Evolutionary conservation across 2,888 invertebrate species (phyloP).

Genomic region (Dryadula phaetusa): DNA sequence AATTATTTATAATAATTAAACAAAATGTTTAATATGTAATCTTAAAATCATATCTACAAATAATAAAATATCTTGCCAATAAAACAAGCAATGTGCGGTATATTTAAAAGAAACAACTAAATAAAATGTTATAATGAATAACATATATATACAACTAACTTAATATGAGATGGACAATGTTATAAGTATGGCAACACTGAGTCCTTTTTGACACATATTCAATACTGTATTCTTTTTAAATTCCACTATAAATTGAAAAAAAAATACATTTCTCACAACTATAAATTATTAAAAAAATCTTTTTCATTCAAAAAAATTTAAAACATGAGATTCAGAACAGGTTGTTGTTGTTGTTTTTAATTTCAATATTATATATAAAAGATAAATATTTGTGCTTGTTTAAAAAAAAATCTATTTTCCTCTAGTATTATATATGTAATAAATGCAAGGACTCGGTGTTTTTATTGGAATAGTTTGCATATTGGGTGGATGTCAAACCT

Average conservation of each 20-base stretch:
- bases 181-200: conserved; percentile 22
- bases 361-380: too few relatives aligned
- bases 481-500: conserved; percentile 47
- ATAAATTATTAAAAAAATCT: too few relatives aligned
- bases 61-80: background rate
- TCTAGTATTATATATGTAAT: background rate
- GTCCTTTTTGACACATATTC: conserved; percentile 7
- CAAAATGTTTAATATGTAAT: too few relatives aligned
- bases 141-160: background rate
- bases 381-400: background rate
- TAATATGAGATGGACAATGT: conserved; percentile 1
- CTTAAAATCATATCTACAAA: background rate
- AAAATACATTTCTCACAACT: too few relatives aligned
- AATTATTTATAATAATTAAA: too few relatives aligned
- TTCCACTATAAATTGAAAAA: background rate
- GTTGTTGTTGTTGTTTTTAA: too few relatives aligned
- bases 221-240: background rate
- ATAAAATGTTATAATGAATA: background rate
- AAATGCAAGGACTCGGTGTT: conserved; percentile 26
- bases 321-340: too few relatives aligned
- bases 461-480: background rate
- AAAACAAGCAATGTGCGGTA: conserved; percentile 10
- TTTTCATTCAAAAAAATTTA: too few relatives aligned
- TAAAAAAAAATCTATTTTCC: background rate
- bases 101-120: background rate